Conservation (phyloP, 2,797 vertebrate genomes). For the Nannoperca australis region DNA sequence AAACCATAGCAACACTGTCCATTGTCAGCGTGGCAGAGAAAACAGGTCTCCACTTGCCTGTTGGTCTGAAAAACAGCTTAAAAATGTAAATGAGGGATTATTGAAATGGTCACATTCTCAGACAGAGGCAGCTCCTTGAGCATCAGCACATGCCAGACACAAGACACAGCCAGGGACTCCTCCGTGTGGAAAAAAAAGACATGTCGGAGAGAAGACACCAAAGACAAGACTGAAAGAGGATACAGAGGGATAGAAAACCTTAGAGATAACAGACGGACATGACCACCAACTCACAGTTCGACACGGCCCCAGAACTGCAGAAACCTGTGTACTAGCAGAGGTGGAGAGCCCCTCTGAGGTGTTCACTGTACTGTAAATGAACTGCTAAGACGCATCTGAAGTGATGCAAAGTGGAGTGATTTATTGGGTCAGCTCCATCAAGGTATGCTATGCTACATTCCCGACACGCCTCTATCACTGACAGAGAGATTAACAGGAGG, state of each 20-base stretch:
- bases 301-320: constrained; percentile 60
- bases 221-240: constrained; percentile 36
- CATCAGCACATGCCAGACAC: constrained; percentile 73
- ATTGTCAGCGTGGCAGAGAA: constrained; percentile 38
- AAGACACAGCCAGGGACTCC: constrained; percentile 66
- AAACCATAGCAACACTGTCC: constrained; percentile 66
- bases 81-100: constrained; percentile 72
- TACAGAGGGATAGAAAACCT: constrained; percentile 37
- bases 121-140: constrained; percentile 58
- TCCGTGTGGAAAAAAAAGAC: constrained; percentile 50
- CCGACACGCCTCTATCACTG: constrained; percentile 68
- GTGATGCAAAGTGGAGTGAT: constrained; percentile 73
- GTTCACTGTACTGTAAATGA: constrained; percentile 63
- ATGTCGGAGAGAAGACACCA: constrained; percentile 19
- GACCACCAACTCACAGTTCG: constrained; percentile 49
- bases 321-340: constrained; percentile 35
- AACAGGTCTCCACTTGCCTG: constrained; percentile 56
- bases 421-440: constrained; percentile 74
- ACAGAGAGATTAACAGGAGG: constrained; percentile 68
- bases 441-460: constrained; percentile 71
- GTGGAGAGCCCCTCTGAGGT: constrained; percentile 51
- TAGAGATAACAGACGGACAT: constrained; percentile 46
- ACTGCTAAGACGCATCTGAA: constrained; percentile 67
- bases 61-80: constrained; percentile 63
- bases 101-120: constrained; percentile 67